phyloP scores from a whole-genome alignment of 2,888 invertebrate species.

The Gortyna flavago region DNA sequence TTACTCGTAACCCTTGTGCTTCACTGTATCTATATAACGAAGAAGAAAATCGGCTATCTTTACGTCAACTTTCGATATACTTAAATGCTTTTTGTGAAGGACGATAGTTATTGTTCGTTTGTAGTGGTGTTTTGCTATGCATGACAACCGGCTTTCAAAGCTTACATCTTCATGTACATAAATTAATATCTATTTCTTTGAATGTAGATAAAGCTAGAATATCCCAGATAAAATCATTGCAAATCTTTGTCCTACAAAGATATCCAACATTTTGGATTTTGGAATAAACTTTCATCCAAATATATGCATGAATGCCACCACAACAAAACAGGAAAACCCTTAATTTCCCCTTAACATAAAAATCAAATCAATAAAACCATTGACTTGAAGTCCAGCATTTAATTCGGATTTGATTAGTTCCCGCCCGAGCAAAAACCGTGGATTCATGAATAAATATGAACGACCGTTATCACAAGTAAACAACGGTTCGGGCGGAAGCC shows the following conservation, averaged over 20 bases:
- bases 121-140: not conserved
- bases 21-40: not conserved
- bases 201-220: not conserved
- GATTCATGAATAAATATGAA: conserved; percentile 75
- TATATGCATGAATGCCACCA: not conserved
- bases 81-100: not conserved
- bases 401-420: conserved; percentile 64
- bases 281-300: not conserved
- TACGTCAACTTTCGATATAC: not conserved
- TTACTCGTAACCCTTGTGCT: not conserved
- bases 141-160: not conserved
- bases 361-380: conserved; percentile 59
- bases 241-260: not conserved
- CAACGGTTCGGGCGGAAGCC: conserved; percentile 68
- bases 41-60: not conserved
- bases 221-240: not conserved
- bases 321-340: conserved; percentile 40
- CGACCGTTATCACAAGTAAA: conserved; percentile 63
- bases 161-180: not conserved
- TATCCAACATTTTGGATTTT: not conserved
- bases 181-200: too few relatives aligned
- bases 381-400: conserved; percentile 49
- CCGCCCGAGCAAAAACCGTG: conserved; percentile 50
- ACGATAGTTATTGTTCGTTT: not conserved
- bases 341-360: conserved; percentile 39